Evolutionary conservation across 2,797 vertebrate genomes (phyloP), one percentile per base, ranked within the genome.

Genomic region (Acanthurus leucopareius): DNA sequence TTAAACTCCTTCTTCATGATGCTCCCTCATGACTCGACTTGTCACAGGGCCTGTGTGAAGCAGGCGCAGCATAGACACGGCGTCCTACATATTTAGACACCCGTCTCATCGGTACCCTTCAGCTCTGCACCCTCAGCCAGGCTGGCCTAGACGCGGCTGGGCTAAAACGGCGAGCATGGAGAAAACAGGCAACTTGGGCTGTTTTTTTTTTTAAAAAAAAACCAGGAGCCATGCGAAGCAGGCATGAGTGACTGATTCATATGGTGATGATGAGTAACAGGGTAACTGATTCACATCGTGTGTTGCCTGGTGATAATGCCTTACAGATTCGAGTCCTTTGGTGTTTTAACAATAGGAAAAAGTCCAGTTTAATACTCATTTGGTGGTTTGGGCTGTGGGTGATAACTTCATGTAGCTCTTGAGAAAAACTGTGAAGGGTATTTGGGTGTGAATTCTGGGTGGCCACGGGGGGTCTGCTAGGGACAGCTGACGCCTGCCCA

Each of bases 1-100:
- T 96, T 95, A 96, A 95, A 95, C 91, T 93, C 89, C 94, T 94
- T 95, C 91, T 92, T 94, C 93, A 92, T 93, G 90, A 91, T 85
- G 90, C 86, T 95, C 94, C 94, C 95, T 93, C 86, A 91, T 95
- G 94, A 92, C 91, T 94, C 89, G 63, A 91, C 92, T 92, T 94
- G 91, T 94, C 94, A 94, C 90, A 90, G 85, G 92, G 90, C 91
- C 92, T 84, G 84, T 88, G 88, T 73, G 91, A 92, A 90, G 92
- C 93, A 92, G 90, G 91, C 90, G 76, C 87, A 84, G 91, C 91
- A 91, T 92, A 95, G 94, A 94, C 92, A 90, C 89, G 67, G 91
- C 91, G 94, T 94, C 95, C 95, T 95, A 95, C 94, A 95, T 95
- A 95, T 91, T 92, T 89, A 91, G 90, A 94, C 90, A 65, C 84